phyloP scores from a whole-genome alignment of 2,797 vertebrate species.

The Thunnus albacares region DNA sequence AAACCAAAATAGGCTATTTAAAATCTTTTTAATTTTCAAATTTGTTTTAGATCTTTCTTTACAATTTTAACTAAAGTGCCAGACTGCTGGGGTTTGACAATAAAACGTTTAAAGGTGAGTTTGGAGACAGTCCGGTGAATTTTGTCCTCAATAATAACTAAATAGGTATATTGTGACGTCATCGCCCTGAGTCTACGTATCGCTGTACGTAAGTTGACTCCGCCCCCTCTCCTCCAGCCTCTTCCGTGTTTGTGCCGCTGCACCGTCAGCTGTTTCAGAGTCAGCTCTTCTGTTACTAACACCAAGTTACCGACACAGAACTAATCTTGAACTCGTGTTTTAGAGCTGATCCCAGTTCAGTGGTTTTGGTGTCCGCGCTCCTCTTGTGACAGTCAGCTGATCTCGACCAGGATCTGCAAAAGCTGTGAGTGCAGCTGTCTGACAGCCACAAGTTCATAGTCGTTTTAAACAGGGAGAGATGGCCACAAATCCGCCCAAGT shows the following conservation, averaged over 20 bases:
- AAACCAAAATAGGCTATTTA: too few species aligned
- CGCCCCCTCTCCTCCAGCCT: neutral
- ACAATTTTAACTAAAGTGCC: too few species aligned
- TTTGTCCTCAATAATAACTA: too few species aligned
- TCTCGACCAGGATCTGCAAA: slow-evolving; percentile 13
- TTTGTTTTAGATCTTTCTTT: too few species aligned
- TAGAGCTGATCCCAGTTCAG: slow-evolving; percentile 41
- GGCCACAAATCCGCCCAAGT: slow-evolving; percentile 74
- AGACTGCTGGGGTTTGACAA: too few species aligned
- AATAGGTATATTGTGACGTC: neutral
- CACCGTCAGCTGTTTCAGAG: slow-evolving; percentile 41
- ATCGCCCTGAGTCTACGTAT: neutral
- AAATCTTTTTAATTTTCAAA: neutral
- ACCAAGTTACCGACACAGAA: accelerated
- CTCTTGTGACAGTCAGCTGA: slow-evolving; percentile 79
- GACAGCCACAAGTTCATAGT: neutral
- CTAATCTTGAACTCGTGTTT: neutral
- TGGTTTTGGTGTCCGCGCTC: slow-evolving; percentile 37
- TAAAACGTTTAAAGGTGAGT: too few species aligned
- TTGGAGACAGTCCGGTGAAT: too few species aligned
- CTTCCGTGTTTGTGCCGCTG: slow-evolving; percentile 66
- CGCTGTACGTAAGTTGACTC: neutral
- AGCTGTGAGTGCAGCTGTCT: neutral
- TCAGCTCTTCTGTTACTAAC: slow-evolving; percentile 32
- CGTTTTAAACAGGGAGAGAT: slow-evolving; percentile 58